phyloP scores from a whole-genome alignment of 2,888 invertebrate species.

The Acanthococcus lagerstroemiae region DNA sequence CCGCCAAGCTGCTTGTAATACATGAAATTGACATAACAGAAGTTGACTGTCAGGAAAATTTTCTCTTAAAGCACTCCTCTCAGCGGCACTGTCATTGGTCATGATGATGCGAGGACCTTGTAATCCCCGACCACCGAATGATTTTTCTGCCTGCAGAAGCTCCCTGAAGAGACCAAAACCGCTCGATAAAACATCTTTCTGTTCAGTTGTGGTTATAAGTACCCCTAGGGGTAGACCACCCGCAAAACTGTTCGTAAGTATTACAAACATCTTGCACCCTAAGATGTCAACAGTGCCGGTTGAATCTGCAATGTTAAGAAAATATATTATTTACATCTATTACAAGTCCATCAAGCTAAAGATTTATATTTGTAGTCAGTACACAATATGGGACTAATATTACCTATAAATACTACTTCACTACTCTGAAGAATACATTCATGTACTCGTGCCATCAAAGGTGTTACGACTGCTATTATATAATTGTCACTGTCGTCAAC shows the following conservation, averaged over 20 bases:
- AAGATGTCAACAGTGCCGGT: constrained; percentile 9
- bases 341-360: no score
- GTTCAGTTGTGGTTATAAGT: constrained; percentile 2
- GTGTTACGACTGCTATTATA: neutral
- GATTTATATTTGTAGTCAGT: no score
- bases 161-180: constrained; percentile 1
- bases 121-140: neutral
- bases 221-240: neutral
- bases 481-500: neutral
- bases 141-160: neutral
- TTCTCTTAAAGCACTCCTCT: constrained; percentile 27
- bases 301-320: neutral
- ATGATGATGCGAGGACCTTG: constrained; percentile 32
- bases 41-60: constrained; percentile 23
- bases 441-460: neutral
- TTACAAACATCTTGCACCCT: constrained; percentile 1
- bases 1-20: constrained; percentile 33
- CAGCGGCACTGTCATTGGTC: constrained; percentile 32
- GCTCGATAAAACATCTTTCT: neutral
- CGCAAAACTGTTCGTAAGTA: constrained; percentile 14
- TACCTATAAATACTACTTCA: no score
- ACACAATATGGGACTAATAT: no score
- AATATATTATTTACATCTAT: neutral
- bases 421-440: neutral
- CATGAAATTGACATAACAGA: constrained; percentile 33